A percentile compares a stretch with the other conserved stretches of the same genome.
These are phyloP conservation scores for Notiomystis cincta DNA, from an alignment of 2,113 vertebrate species.

Conservation along the genomic window DNA sequence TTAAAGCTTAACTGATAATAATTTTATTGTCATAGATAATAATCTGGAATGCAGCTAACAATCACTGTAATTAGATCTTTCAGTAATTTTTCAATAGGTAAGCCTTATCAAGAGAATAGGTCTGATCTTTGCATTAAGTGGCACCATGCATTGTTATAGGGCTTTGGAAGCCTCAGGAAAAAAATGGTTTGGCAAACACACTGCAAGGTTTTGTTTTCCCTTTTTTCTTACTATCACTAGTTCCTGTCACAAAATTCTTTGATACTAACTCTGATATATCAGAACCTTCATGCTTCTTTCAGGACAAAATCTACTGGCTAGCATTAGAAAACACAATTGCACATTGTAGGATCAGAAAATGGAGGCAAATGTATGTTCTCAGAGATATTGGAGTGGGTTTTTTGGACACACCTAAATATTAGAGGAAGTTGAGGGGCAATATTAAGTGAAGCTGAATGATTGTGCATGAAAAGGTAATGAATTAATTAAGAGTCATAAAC, in stretches of 20 bases:
- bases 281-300: neutral
- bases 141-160: neutral
- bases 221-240: neutral
- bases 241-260: neutral
- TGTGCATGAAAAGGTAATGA: neutral
- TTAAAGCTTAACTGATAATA: constrained; percentile 56
- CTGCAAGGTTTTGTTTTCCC: neutral
- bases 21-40: neutral
- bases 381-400: fast-evolving
- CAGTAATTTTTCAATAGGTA: constrained; percentile 14
- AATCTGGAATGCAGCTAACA: constrained; percentile 40
- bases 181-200: neutral
- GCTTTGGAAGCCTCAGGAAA: neutral
- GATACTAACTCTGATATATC: neutral
- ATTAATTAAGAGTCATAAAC: neutral
- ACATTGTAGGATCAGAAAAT: neutral
- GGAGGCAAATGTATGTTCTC: neutral
- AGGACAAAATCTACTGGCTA: neutral
- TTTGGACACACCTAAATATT: neutral
- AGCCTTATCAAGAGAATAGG: constrained; percentile 21
- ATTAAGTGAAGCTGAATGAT: neutral
- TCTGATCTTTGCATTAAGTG: constrained; percentile 18
- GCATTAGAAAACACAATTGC: neutral
- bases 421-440: neutral
- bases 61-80: constrained; percentile 62